These are phyloP conservation scores for Caenorhabditis japonica DNA, from an alignment of 2,888 invertebrate species.

Conservation along the genomic window DNA sequence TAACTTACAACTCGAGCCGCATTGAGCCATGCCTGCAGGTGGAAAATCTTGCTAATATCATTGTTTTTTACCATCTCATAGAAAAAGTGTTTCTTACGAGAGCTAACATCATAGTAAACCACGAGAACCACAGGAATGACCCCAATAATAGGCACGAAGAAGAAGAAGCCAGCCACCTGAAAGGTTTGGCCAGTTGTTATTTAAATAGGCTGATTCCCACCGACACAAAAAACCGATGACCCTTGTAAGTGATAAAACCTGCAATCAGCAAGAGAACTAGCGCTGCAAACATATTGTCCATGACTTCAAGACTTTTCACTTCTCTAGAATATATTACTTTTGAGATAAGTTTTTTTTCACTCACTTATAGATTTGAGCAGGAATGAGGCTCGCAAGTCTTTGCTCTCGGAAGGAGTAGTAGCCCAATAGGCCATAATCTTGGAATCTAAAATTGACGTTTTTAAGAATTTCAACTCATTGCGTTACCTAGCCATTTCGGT, in stretches of 20 bases:
- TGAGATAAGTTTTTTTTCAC: not conserved
- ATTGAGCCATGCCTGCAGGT: constrained; percentile 22
- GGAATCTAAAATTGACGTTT: too few species aligned
- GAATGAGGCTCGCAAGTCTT: constrained; percentile 29
- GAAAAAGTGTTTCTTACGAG: constrained; percentile 19
- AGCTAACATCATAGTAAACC: constrained; percentile 27
- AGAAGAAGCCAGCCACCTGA: constrained; percentile 29
- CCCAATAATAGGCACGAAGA: constrained; percentile 31
- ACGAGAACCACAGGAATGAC: constrained; percentile 21
- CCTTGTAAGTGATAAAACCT: constrained; percentile 27
- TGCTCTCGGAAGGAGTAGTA: constrained; percentile 22
- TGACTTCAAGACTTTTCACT: constrained; percentile 14
- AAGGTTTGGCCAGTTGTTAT: not conserved
- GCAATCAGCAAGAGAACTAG: constrained; percentile 18
- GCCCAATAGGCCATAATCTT: constrained; percentile 9
- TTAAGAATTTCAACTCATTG: too few species aligned
- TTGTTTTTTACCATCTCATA: constrained; percentile 13
- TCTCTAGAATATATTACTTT: constrained; percentile 11
- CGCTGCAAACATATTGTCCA: constrained; percentile 24
- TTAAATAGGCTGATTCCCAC: not conserved
- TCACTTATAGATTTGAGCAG: constrained; percentile 36
- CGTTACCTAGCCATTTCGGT: not conserved
- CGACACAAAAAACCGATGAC: constrained; percentile 35
- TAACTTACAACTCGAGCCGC: constrained; percentile 39
- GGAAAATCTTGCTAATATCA: constrained; percentile 18